Evolutionary conservation across 1,140 invertebrate species (phyloP).

Genomic region (Brachionus asplanchnoidis): DNA sequence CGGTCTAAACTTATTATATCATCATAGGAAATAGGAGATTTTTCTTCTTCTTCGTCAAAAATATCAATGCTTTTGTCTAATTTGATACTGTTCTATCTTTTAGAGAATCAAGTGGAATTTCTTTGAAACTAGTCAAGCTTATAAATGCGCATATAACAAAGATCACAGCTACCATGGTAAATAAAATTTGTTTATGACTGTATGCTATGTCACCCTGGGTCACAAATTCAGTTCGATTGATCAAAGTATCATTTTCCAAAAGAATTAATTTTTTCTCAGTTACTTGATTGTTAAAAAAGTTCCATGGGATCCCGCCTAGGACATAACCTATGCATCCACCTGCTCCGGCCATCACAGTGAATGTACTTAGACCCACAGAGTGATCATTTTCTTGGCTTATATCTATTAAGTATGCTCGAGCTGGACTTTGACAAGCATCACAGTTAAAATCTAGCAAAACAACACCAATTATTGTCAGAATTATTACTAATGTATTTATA

Average conservation of each 20-base stretch:
- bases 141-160: constrained; percentile 73
- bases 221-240: background rate
- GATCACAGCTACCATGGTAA: constrained; percentile 77
- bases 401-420: constrained; percentile 83
- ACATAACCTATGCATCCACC: constrained; percentile 88
- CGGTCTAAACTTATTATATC: background rate
- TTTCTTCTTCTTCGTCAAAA: background rate
- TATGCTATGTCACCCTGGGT: constrained; percentile 60
- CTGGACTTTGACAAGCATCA: constrained; percentile 88
- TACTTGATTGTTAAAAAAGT: constrained; percentile 67
- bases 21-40: background rate
- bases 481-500: background rate
- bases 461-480: constrained; percentile 86
- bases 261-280: background rate
- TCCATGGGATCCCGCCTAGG: constrained; percentile 85
- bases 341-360: constrained; percentile 89
- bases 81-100: constrained; percentile 41
- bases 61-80: background rate
- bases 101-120: constrained; percentile 70
- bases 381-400: constrained; percentile 88
- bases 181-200: constrained; percentile 82
- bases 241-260: background rate
- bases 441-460: constrained; percentile 89
- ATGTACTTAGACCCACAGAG: constrained; percentile 81
- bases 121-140: constrained; percentile 78